Conservation (phyloP, 2,797 vertebrate genomes). For the Rhinophrynus dorsalis region DNA sequence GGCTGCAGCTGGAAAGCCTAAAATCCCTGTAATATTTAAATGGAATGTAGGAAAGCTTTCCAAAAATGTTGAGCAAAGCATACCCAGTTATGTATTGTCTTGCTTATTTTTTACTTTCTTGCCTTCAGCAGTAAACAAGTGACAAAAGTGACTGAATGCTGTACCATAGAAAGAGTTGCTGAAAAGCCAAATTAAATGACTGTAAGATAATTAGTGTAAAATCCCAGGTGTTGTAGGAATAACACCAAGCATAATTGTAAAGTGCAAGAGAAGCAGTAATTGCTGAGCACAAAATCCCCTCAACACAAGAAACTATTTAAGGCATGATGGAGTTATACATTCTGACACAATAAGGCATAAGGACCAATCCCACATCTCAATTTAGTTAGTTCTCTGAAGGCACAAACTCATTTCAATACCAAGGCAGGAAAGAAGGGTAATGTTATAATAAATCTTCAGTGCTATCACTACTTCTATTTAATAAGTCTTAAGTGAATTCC, state of each 20-base stretch:
- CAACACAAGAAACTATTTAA: conserved; percentile 48
- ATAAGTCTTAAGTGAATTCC: too few species aligned
- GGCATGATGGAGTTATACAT: conserved; percentile 41
- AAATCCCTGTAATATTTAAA: too few species aligned
- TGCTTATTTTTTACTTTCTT: conserved; percentile 29
- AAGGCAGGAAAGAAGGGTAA: not conserved
- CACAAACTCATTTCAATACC: not conserved
- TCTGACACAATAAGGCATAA: conserved; percentile 28
- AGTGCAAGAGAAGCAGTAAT: conserved; percentile 38
- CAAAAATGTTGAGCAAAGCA: conserved; percentile 44
- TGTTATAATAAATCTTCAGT: too few species aligned
- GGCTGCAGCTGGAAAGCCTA: too few species aligned
- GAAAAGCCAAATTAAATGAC: conserved; percentile 50
- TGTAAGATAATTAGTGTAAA: conserved; percentile 52
- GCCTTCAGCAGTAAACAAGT: conserved; percentile 44
- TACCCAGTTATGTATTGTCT: conserved; percentile 6
- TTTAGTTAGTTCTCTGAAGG: not conserved
- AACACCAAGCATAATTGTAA: conserved; percentile 44
- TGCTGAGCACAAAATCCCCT: conserved; percentile 42
- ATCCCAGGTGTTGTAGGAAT: conserved; percentile 49
- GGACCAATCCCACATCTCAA: not conserved
- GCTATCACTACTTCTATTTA: too few species aligned
- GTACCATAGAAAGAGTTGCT: conserved; percentile 49
- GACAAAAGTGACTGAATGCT: conserved; percentile 43
- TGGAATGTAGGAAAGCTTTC: not conserved